Conservation (phyloP, 2,797 vertebrate species). For the Buceros bicornis region DNA sequence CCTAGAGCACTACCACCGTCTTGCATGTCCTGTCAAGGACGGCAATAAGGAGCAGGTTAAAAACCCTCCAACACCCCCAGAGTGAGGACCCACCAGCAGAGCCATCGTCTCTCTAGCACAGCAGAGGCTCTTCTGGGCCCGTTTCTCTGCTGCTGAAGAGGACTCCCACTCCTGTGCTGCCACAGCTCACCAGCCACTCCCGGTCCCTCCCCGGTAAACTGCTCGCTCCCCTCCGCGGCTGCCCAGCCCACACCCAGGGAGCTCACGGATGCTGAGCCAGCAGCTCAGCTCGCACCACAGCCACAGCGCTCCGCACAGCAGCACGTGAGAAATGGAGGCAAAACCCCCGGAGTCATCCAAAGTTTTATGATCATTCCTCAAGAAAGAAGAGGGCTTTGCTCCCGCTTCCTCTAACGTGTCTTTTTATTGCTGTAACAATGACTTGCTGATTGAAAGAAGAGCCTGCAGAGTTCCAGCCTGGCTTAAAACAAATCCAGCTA, state of each 20-base stretch:
- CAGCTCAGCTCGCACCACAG: neutral
- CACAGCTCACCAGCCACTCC: neutral
- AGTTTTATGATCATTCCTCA: neutral
- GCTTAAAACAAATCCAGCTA: constrained; percentile 3
- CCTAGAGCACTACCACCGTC: neutral
- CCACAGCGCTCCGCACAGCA: rapidly evolving
- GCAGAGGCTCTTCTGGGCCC: neutral
- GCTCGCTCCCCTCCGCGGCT: rapidly evolving
- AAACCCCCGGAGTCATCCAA: neutral
- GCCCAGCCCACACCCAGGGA: neutral
- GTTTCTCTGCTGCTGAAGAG: neutral
- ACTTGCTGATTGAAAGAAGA: neutral
- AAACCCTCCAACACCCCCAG: neutral
- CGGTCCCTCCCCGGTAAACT: rapidly evolving
- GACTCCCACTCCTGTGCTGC: rapidly evolving
- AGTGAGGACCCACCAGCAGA: neutral
- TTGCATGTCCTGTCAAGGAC: neutral
- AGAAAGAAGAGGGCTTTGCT: neutral
- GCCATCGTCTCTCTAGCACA: neutral
- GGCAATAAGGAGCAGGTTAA: neutral
- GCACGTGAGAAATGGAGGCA: neutral
- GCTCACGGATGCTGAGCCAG: rapidly evolving
- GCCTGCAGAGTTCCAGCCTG: neutral
- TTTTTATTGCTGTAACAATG: neutral
- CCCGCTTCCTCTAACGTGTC: neutral